Base-by-base conservation (phyloP, 2,888 invertebrate species). In the Parnassius smintheus region DNA sequence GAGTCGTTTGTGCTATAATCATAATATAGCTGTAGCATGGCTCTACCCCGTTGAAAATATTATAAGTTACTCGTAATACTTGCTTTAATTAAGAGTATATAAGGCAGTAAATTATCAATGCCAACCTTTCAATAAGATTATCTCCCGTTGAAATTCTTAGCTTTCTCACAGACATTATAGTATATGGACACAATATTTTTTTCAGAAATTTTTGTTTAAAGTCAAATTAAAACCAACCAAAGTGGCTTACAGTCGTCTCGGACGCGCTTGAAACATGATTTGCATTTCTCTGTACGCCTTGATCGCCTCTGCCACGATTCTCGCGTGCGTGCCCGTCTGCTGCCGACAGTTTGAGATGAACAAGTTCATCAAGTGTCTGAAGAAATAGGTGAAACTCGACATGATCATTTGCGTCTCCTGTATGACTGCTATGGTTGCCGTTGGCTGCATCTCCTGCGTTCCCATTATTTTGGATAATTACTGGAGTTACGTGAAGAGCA, bases 321-420 rank as follows among this genome's bases (percentile, higher is more conserved):
- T 90, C 55, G 86, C 89, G 55, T 89, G 89, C 70, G 80, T 88
- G 1, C 88, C 90, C 2, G 84, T 87, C 65, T 87, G 88, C 75
- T 84, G 78, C 70, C 74, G 80, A 54, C 83, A 84, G 59, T 77
- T 86, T 65, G 78, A 84, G 61, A 63, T 83, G 55, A 73, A 82
- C 66, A 84, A 83, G 64, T 75, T 87, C 25, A 61, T 84, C 62
- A 82, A 80, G 77, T 88, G 88, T 61, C 65, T 87, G 49, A 80
- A 76, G 67, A 84, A 85, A 73, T 79, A 73, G 66, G 41, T 42
- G 46, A n/a, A 49, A 49, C 52, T 51, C 65, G 70, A 64, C 59
- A 86, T 85, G 85, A 61, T 84, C n/a, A 71, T 85, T 63, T 85
- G 85, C 66, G 75, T 87, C 72, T 74, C 78, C 2, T 80, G 70